Evolutionary conservation across 2,113 vertebrate genomes (phyloP).

Genomic region (Catharus bicknelli): DNA sequence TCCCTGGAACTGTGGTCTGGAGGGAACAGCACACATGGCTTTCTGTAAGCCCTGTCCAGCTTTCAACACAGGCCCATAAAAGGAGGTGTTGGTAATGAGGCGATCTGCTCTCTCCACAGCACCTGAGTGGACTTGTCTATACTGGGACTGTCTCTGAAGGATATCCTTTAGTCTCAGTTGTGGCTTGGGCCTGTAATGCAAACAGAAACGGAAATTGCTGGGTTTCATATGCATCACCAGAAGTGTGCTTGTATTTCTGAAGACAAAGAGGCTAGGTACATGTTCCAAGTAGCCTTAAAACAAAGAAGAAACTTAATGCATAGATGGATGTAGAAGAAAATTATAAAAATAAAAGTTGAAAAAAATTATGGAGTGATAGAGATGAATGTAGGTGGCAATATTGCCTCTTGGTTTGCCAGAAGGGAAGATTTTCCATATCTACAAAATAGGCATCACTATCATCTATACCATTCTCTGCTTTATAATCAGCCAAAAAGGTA

Average conservation of each 20-base stretch:
- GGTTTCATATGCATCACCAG: neutral
- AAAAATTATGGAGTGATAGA: neutral
- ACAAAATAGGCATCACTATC: neutral
- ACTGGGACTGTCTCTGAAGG: neutral
- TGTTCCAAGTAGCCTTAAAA: neutral
- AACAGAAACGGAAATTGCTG: neutral
- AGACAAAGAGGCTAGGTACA: neutral
- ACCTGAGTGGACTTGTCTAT: neutral
- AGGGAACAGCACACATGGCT: neutral
- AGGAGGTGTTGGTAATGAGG: neutral
- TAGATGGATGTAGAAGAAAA: neutral
- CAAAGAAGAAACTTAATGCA: neutral
- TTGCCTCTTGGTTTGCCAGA: neutral
- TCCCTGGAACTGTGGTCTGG: neutral
- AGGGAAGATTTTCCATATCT: neutral
- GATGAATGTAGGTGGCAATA: neutral
- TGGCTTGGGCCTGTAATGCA: neutral
- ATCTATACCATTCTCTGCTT: neutral
- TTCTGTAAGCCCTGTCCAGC: neutral
- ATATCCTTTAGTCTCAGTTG: neutral
- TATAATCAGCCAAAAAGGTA: neutral
- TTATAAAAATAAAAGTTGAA: neutral
- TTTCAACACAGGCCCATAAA: conserved; percentile 13
- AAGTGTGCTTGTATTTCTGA: neutral
- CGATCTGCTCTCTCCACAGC: neutral